Evolutionary conservation across 2,113 vertebrate genomes (phyloP).

Genomic region (Syngnathus scovelli): DNA sequence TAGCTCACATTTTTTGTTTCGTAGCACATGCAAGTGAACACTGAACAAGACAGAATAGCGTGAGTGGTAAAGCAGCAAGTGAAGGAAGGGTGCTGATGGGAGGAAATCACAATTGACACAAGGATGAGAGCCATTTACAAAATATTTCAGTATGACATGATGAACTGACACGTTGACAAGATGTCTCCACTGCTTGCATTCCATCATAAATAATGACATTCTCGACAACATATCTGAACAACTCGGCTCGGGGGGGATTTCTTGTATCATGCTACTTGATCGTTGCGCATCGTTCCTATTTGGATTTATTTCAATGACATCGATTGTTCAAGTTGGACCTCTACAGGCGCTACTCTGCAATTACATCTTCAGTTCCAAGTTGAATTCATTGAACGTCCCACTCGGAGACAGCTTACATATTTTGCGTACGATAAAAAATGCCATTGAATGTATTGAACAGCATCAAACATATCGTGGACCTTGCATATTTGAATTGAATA

Average conservation of each 20-base stretch:
- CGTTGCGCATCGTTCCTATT: too few relatives aligned
- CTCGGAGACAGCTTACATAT: background rate
- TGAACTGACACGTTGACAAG: slow-evolving; percentile 28
- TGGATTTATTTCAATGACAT: too few relatives aligned
- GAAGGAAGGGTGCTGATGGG: background rate
- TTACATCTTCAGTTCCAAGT: background rate
- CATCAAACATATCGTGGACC: too few relatives aligned
- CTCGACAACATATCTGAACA: slow-evolving; percentile 6
- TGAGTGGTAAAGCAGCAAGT: background rate
- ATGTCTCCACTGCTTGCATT: slow-evolving; percentile 8
- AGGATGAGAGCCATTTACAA: slow-evolving; percentile 38
- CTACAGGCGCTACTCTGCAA: background rate
- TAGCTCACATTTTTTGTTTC: too few relatives aligned
- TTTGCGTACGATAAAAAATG: too few relatives aligned
- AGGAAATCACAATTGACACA: slow-evolving; percentile 30
- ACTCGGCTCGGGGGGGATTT: background rate
- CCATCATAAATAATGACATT: slow-evolving; percentile 3
- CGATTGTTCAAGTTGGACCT: background rate
- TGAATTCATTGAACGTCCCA: background rate
- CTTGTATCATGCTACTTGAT: too few relatives aligned
- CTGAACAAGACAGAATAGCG: background rate
- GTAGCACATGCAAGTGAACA: too few relatives aligned
- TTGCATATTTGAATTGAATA: too few relatives aligned
- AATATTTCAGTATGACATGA: slow-evolving; percentile 43
- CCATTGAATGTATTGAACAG: too few relatives aligned